Base-by-base conservation (phyloP, 2,888 invertebrate genomes). In the Griposia aprilina region DNA sequence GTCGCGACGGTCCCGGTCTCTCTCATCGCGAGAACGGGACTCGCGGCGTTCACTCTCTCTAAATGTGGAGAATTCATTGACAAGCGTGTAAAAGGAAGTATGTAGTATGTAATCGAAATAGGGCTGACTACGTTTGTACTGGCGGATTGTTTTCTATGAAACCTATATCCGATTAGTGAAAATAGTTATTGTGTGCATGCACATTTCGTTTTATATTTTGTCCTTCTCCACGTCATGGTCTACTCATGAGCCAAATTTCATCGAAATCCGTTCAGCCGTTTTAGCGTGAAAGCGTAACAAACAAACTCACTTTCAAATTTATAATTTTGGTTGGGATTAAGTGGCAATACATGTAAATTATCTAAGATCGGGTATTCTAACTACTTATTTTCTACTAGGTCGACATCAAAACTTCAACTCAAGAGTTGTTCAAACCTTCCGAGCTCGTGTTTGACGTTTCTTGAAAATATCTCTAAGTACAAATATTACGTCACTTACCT, bases 11-110 rank as follows among this genome's bases (percentile, higher is more conserved):
- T 80, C 73, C 13, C 81, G 60, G 11, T 68, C 71, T 11, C 76
- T 67, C 11, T 60, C 73, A 1, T 87, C 89, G 8, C 86, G 86
- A 57, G 62, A 59, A 7, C 87, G 84, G 30, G 86, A 71, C 7
- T 78, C 83, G 15, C 89, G 86, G 50, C 87, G 88, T 20, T 83
- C 88, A 17, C 55, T 78, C 48, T 87, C 88, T 62, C 88, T 88
- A n/a, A 45, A 59, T 41, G 57, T 26, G 41, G n/a, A 5, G 20
- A 60, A 7, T 1, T 52, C 7, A 45, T 50, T 41, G 15, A 60
- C n/a, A 73, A 66, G 59, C 66, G 65, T 80, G 26, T 77, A 52
- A 41, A 45, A 55, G n/a, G 15, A 57, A 57, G 20, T 13, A 45
- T 55, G 7, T 26, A 23, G 1, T 20, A 20, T n/a, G n/a, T 20